Evolutionary conservation across 1,140 invertebrate species (phyloP), one percentile per base, ranked within the genome.

Genomic region (Bombus impatiens): DNA sequence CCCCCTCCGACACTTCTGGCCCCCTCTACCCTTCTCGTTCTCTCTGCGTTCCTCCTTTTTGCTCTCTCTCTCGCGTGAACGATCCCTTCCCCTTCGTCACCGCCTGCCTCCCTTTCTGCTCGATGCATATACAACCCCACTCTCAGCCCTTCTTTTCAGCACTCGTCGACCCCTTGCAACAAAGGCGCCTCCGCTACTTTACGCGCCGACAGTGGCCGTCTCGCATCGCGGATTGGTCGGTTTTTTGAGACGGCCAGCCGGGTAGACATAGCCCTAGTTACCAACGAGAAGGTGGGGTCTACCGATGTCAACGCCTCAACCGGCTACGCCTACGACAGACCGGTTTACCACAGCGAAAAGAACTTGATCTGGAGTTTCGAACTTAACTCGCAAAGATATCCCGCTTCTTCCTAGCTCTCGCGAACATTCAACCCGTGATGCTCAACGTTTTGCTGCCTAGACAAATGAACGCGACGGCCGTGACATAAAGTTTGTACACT

Each of bases 211-310:
- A 95, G 95, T 95, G 93, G 95, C 95, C 93, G 93, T 95, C 95
- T 95, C 94, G 94, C 92, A 92, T 95, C 93, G 91, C 91, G 93
- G 95, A 95, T 95, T 95, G 95, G 94, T 95, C 93, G 92, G 93
- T 94, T 95, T 95, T 95, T 95, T 95, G 90, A 94, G 92, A 92
- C 92, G 86, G 86, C 88, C 90, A 92, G 92, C 91, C 91, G 91
- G 90, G 92, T 91, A 94, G 94, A 94, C 95, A 95, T 95, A 95
- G 94, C 94, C 94, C 95, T 95, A 95, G 91, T 95, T 95, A 95
- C 87, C 89, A 90, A 81, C 78, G 76, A 42, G 91, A 92, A 93
- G 93, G 94, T 92, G 93, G 93, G 89, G 78, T 91, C 91, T 92
- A 78, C 72, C 77, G 82, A 88, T 78, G 94, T 92, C 84, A 76